Base-by-base conservation (phyloP, 2,113 vertebrate genomes). In the Neodon shergylaensis region DNA sequence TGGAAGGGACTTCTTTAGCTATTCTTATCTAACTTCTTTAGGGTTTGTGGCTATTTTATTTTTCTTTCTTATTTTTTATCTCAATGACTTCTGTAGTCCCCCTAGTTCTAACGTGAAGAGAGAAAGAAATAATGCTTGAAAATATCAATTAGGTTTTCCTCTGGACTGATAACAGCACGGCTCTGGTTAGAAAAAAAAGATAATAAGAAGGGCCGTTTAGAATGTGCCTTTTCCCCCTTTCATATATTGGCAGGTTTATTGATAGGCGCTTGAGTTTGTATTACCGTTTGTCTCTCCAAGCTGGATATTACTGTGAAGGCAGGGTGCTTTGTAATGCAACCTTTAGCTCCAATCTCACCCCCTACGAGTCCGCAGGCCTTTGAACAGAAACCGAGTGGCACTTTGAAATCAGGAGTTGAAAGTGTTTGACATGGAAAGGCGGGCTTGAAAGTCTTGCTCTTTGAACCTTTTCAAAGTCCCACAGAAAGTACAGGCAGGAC, bases 331-430 rank as follows among this genome's bases (percentile, higher is more conserved):
- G 99, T 99, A 99, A 98, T 98, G 98, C 98, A 99, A 98, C 99
- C 99, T 99, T 98, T 99, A 98, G 98, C 99, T 99, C 98, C 98
- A 96, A 47, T 98, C 98, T 98, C 98, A 98, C 98, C 98, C 98
- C 98, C 98, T 98, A 96, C 92, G 97, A 98, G 98, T 98, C 98
- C 97, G 97, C 92, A 96, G 98, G 98, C 98, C 99, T 99, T 99
- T 99, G 99, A 99, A 99, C 98, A 98, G 97, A 97, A 86, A 98
- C 98, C 61, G 90, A 99, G 98, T 98, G 98, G 98, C 98, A 99
- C 99, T 99, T 99, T 99, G 99, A 99, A 99, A 99, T 99, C 98
- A 98, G 97, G 97, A 99, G 98, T 99, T 99, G 98, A 99, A 99
- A 99, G 99, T 98, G 97, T 98, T 98, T 97, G 98, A 99, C 99